Percentiles rank a stretch among this genome's conserved stretches.
Evolutionary conservation across 2,888 invertebrate genomes (phyloP).

Genomic region (Hoplodrina ambigua): DNA sequence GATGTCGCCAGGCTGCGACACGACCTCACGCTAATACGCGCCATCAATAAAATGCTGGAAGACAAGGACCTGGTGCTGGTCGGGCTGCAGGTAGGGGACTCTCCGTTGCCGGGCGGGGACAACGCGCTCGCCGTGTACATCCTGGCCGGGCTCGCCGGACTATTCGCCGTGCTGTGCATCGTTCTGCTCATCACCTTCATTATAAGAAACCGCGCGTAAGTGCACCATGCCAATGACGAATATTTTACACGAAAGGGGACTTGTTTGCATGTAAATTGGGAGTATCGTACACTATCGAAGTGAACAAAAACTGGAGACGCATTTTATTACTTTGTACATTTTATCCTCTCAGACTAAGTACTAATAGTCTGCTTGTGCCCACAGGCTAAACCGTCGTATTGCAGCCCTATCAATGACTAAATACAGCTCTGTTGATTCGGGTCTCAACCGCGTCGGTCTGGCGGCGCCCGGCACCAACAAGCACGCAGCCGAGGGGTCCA

Average conservation of each 20-base stretch:
- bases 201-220: constrained; percentile 90
- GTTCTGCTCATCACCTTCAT: constrained; percentile 88
- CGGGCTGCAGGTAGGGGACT: constrained; percentile 84
- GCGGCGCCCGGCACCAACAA: constrained; percentile 93
- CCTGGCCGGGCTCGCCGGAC: constrained; percentile 88
- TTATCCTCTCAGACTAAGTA: too few relatives aligned
- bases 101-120: constrained; percentile 69
- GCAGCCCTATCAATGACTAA: constrained; percentile 91
- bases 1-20: constrained; percentile 78
- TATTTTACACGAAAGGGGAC: too few relatives aligned
- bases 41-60: constrained; percentile 72
- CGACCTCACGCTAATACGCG: constrained; percentile 83
- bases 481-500: constrained; percentile 93
- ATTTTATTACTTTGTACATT: too few relatives aligned
- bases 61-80: constrained; percentile 79
- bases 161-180: constrained; percentile 85
- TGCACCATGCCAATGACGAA: constrained; percentile 28
- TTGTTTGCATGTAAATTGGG: too few relatives aligned
- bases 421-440: constrained; percentile 92
- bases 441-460: constrained; percentile 88
- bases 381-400: constrained; percentile 90
- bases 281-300: too few relatives aligned
- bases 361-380: background rate
- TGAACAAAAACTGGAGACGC: too few relatives aligned
- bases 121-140: constrained; percentile 86